Percentiles rank a stretch among this genome's conserved stretches.
These are phyloP conservation scores for Perizoma flavofasciatum DNA, from an alignment of 2,888 invertebrate species.

Conservation along the genomic window DNA sequence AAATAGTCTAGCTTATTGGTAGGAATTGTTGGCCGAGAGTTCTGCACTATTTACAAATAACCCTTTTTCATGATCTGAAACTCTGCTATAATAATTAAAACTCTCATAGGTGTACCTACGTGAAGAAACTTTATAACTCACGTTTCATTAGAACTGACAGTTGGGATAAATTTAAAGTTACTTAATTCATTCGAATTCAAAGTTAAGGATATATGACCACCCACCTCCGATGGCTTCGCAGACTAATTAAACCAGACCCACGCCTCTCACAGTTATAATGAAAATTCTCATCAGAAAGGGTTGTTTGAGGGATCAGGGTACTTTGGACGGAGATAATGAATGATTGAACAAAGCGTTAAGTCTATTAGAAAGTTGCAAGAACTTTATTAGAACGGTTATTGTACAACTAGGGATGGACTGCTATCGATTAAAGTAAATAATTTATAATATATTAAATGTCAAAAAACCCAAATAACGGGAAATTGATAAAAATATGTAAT, in stretches of 20 bases:
- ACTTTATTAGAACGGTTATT: constrained; percentile 80
- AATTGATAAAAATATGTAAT: too few species aligned
- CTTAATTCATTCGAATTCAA: constrained; percentile 67
- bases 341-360: constrained; percentile 81
- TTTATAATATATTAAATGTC: too few species aligned
- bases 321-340: constrained; percentile 70
- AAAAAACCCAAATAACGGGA: too few species aligned
- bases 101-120: constrained; percentile 14
- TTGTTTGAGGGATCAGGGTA: constrained; percentile 60
- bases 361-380: constrained; percentile 78
- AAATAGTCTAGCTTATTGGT: too few species aligned
- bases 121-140: constrained; percentile 60
- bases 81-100: constrained; percentile 8
- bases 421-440: too few species aligned
- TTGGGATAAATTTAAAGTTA: constrained; percentile 65
- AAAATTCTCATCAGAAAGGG: constrained; percentile 54
- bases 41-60: too few species aligned
- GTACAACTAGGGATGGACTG: constrained; percentile 50
- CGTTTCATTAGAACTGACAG: constrained; percentile 70
- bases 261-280: constrained; percentile 44
- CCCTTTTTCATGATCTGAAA: background rate
- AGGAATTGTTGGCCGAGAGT: too few species aligned
- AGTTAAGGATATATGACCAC: constrained; percentile 73
- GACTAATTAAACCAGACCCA: constrained; percentile 50
- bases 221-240: constrained; percentile 45